Evolutionary conservation across 2,113 vertebrate species (phyloP), one percentile per base, ranked within the genome.

Genomic region (Neolamprologus toae): DNA sequence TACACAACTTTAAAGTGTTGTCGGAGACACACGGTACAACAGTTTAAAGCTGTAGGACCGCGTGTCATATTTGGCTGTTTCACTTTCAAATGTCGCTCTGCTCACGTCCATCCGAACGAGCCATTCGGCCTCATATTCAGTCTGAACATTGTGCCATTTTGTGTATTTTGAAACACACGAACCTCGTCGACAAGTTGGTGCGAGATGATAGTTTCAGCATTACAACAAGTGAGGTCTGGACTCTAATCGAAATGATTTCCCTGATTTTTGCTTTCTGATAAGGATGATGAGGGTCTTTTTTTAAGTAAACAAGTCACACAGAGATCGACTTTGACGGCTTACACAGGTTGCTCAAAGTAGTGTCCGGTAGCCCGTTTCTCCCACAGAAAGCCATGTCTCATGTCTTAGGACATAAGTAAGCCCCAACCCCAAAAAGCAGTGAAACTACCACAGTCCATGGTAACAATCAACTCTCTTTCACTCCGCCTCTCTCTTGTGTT

Each of bases 31-130:
- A 61, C 73, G 76, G 59, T 21, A 54, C 86, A 76, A 5, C 81
- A 81, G 86, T 86, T 17, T 86, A 89, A 90, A 47, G 80, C 35
- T 71, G 79, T 63, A 71, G 37, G 35, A 9, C 90, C 83, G 68
- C 89, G 73, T 89, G 89, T 87, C 94, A 90, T 83, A 90, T 89
- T 86, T 84, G 83, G 63, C 84, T 86, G 79, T 89, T 89, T 90
- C 80, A 53, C 71, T 89, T 87, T 89, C 66, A 26, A 71, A 21
- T 85, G 83, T 83, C 63, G 78, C 63, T 49, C 73, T 71, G 84
- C 51, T 33, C 79, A 35, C 12, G 47, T 73, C 78, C 81, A 66
- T 81, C 79, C 54, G 81, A 89, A 16, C 82, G 40, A 28, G 81
- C 53, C 85, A 54, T 12, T 31, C 53, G 10, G 54, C 80, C 35